A percentile compares a stretch with the other conserved stretches of the same genome.
Conservation (phyloP, 2,888 invertebrate genomes). For the Rosalia funebris region DNA sequence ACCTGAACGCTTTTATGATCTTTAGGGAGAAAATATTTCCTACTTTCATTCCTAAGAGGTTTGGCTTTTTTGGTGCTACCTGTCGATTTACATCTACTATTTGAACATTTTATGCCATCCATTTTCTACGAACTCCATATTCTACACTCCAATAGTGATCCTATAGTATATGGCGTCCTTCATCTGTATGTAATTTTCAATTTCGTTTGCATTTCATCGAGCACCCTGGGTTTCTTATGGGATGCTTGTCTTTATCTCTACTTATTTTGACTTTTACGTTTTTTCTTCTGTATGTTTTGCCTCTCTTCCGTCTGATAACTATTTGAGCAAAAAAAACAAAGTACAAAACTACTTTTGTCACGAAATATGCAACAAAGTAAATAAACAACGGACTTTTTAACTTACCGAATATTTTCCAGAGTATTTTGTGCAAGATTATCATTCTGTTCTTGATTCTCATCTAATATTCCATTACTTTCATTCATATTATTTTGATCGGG, state of each 20-base stretch:
- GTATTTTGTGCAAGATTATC: no score
- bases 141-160: not conserved
- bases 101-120: conserved; percentile 1
- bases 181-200: not conserved
- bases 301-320: no score
- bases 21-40: conserved; percentile 10
- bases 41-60: not conserved
- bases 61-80: not conserved
- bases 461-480: not conserved
- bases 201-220: not conserved
- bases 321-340: no score
- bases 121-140: not conserved
- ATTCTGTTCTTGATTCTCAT: conserved; percentile 1
- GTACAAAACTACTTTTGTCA: no score
- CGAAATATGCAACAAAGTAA: no score
- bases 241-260: conserved; percentile 1
- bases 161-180: not conserved
- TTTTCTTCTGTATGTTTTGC: no score
- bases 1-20: conserved; percentile 4
- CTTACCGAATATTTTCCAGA: no score
- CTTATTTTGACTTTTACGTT: not conserved
- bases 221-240: not conserved
- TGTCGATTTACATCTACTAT: not conserved
- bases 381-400: no score
- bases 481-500: not conserved